These are phyloP conservation scores for Calidris pugnax DNA, from an alignment of 2,113 vertebrate genomes.

Conservation along the genomic window DNA sequence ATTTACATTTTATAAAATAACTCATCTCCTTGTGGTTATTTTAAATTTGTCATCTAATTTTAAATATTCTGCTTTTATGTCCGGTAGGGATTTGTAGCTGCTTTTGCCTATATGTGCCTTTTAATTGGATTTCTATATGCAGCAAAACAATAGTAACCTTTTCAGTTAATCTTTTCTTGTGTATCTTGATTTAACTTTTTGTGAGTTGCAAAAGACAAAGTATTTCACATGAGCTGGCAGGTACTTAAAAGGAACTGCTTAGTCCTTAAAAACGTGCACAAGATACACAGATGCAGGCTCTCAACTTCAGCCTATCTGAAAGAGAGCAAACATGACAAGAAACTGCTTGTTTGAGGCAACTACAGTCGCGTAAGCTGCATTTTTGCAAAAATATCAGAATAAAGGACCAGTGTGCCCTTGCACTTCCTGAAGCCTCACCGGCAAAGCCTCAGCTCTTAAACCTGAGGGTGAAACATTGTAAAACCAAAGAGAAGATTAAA, in stretches of 20 bases:
- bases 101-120: not conserved
- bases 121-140: conserved; percentile 19
- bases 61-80: not conserved
- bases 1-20: not conserved
- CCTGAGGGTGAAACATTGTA: not conserved
- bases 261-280: not conserved
- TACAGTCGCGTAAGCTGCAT: not conserved
- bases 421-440: not conserved
- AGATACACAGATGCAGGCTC: not conserved
- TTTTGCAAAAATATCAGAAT: not conserved
- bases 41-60: not conserved
- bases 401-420: not conserved
- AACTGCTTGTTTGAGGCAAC: conserved; percentile 6
- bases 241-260: not conserved
- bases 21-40: not conserved
- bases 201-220: not conserved
- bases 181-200: conserved; percentile 24
- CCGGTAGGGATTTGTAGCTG: not conserved
- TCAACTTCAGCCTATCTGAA: not conserved
- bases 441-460: not conserved
- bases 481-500: not conserved
- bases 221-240: conserved; percentile 11
- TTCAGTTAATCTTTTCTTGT: not conserved
- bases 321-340: conserved; percentile 32
- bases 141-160: not conserved